phyloP scores from a whole-genome alignment of 2,113 vertebrate species.

The Urocynchramus pylzowi region DNA sequence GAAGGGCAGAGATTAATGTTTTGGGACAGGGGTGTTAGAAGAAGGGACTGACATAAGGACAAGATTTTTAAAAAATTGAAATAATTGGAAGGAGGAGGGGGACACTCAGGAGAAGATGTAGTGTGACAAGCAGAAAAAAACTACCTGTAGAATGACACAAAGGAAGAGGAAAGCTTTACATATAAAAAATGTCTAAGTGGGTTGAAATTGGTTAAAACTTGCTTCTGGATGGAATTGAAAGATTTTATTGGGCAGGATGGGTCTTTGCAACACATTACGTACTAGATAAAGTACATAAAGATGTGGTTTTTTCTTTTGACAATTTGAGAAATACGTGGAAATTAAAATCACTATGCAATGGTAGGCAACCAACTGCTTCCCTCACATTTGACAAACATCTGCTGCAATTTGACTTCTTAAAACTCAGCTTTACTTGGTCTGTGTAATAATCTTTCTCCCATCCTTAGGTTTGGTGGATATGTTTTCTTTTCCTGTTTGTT shows the following conservation, averaged over 20 bases:
- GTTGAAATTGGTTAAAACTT: background rate
- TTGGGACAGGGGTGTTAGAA: background rate
- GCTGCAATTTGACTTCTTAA: background rate
- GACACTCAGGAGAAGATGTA: background rate
- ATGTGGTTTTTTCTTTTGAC: background rate
- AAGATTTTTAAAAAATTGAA: background rate
- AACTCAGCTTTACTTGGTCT: background rate
- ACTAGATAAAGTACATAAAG: too few relatives aligned
- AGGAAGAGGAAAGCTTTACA: background rate
- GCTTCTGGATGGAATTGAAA: background rate
- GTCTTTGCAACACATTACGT: background rate
- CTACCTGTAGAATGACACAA: background rate
- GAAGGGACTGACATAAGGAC: background rate
- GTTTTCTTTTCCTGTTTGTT: conserved; percentile 11
- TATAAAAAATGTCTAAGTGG: background rate
- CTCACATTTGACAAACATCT: background rate
- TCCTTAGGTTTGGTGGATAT: background rate
- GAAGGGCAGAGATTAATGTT: background rate
- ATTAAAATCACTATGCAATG: background rate
- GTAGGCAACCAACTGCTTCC: background rate
- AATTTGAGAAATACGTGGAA: background rate
- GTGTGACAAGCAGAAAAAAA: background rate
- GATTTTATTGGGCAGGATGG: background rate
- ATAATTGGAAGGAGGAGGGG: background rate
- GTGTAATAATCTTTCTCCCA: background rate